phyloP scores from a whole-genome alignment of 2,113 vertebrate genomes.

The Elephas maximus region DNA sequence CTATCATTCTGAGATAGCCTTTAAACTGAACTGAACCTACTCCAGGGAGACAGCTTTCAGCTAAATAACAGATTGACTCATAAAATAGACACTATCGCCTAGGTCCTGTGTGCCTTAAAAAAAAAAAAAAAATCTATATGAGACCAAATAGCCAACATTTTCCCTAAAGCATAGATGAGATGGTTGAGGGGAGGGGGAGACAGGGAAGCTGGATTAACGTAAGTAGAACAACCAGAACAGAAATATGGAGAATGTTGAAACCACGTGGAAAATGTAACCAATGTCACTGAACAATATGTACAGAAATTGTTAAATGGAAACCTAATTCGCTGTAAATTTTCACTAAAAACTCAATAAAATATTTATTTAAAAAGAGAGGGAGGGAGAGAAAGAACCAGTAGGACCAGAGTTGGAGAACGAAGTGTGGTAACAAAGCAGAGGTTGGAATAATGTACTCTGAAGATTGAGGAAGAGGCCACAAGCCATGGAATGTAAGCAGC shows the following conservation, averaged over 20 bases:
- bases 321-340: background rate
- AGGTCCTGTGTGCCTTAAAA: background rate
- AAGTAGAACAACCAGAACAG: background rate
- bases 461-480: background rate
- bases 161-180: background rate
- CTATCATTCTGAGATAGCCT: background rate
- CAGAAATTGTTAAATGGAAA: background rate
- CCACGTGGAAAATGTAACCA: background rate
- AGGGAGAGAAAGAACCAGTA: background rate
- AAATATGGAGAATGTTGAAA: background rate
- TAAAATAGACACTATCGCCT: background rate
- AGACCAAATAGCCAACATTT: background rate
- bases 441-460: background rate
- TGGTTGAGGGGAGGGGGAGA: no score
- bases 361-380: background rate
- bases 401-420: constrained; percentile 15
- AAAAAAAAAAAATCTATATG: background rate
- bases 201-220: background rate
- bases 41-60: background rate
- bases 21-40: background rate
- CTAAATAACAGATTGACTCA: background rate
- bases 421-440: background rate
- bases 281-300: background rate
- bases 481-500: background rate
- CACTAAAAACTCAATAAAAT: background rate